Conservation (phyloP, 2,797 vertebrate species). For the Anabacerthia variegaticeps region DNA sequence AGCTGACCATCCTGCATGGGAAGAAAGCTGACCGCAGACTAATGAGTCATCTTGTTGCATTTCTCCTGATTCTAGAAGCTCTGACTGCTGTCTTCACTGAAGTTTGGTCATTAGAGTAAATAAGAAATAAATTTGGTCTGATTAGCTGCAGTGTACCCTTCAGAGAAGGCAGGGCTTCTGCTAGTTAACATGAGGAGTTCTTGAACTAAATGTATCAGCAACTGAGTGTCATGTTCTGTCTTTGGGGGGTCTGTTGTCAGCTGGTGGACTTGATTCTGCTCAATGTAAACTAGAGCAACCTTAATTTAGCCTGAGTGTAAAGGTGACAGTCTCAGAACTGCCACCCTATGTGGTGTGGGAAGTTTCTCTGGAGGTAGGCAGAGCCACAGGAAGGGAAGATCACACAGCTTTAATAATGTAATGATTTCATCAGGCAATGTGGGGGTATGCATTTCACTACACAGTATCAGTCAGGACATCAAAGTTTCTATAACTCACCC, state of each 20-base stretch:
- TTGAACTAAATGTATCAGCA: neutral
- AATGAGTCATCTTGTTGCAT: neutral
- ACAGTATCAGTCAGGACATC: neutral
- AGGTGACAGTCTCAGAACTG: neutral
- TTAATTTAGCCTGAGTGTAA: neutral
- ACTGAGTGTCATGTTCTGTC: neutral
- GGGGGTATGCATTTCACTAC: neutral
- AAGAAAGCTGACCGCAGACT: neutral
- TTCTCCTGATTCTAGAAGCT: neutral
- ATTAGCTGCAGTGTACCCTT: neutral
- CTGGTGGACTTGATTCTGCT: neutral
- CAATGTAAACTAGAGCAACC: neutral
- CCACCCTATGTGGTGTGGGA: neutral
- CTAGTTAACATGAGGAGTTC: neutral
- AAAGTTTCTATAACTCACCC: neutral
- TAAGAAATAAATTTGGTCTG: neutral
- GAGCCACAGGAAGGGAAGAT: neutral
- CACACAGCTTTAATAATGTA: neutral
- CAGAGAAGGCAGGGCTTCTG: neutral
- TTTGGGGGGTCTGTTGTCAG: neutral
- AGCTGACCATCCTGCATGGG: neutral
- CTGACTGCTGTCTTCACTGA: neutral
- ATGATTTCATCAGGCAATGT: neutral
- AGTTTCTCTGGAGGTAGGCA: neutral
- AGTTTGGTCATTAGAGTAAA: neutral